Percentiles rank a stretch among this genome's conserved stretches.
Conservation (phyloP, 2,113 vertebrate genomes). For the Actinemys pallida region DNA sequence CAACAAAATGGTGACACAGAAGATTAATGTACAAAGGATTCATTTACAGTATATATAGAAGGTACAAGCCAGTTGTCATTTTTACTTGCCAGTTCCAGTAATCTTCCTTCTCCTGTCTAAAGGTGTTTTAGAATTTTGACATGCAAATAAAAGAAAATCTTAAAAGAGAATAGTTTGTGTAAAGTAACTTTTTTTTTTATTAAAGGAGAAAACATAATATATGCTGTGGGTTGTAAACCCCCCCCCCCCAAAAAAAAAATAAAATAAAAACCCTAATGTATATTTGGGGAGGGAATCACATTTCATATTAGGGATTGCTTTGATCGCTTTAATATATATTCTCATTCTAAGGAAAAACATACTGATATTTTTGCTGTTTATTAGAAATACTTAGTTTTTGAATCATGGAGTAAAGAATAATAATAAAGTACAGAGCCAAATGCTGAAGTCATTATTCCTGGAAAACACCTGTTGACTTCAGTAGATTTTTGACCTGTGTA, state of each 20-base stretch:
- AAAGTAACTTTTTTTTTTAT: background rate
- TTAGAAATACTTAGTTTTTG: background rate
- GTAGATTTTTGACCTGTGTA: background rate
- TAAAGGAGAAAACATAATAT: background rate
- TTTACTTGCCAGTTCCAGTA: background rate
- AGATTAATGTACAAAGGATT: background rate
- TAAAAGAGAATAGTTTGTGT: background rate
- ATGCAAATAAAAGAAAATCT: background rate
- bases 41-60: rapidly evolving
- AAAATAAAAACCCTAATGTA: no score
- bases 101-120: background rate
- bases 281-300: background rate
- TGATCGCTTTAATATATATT: background rate
- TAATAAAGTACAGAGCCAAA: background rate
- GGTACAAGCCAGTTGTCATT: background rate
- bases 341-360: background rate
- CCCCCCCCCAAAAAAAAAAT: no score
- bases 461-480: background rate
- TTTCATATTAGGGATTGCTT: background rate
- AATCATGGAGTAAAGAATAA: background rate
- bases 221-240: background rate
- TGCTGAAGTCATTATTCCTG: background rate
- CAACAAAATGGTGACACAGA: background rate
- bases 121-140: background rate
- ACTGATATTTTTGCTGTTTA: background rate